Conservation (phyloP, 2,113 vertebrate genomes). For the Hyaena hyaena region DNA sequence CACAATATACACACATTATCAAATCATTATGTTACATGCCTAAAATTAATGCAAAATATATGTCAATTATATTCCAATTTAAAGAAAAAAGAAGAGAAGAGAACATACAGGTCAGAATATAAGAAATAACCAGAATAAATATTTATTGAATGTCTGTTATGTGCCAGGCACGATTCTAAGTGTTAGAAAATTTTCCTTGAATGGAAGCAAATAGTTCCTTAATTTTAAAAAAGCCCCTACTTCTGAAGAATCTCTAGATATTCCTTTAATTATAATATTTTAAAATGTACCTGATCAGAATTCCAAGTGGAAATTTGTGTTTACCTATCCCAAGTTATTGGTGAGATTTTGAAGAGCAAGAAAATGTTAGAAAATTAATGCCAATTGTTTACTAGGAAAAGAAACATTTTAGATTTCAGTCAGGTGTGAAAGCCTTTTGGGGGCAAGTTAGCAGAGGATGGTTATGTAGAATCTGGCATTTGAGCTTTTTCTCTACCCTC, state of each 20-base stretch:
- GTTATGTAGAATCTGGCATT: neutral
- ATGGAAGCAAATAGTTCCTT: neutral
- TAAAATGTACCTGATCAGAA: neutral
- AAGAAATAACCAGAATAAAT: neutral
- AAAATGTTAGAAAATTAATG: neutral
- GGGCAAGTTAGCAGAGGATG: neutral
- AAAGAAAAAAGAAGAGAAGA: neutral
- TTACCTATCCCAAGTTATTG: neutral
- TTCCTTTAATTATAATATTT: neutral
- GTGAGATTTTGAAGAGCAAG: constrained; percentile 6
- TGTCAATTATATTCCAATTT: neutral
- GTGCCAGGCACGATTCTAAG: neutral
- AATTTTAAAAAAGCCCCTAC: neutral
- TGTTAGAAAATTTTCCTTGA: neutral
- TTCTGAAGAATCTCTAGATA: neutral
- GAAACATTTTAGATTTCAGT: constrained; percentile 6
- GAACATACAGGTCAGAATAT: neutral
- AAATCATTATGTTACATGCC: neutral
- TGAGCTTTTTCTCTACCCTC: neutral
- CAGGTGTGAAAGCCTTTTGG: neutral
- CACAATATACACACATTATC: neutral
- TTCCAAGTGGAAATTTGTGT: neutral
- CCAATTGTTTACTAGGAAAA: neutral
- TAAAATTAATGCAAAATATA: neutral
- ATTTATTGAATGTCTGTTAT: neutral